Conservation (phyloP, 2,888 invertebrate species). For the Zygothrica quintamaculata region DNA sequence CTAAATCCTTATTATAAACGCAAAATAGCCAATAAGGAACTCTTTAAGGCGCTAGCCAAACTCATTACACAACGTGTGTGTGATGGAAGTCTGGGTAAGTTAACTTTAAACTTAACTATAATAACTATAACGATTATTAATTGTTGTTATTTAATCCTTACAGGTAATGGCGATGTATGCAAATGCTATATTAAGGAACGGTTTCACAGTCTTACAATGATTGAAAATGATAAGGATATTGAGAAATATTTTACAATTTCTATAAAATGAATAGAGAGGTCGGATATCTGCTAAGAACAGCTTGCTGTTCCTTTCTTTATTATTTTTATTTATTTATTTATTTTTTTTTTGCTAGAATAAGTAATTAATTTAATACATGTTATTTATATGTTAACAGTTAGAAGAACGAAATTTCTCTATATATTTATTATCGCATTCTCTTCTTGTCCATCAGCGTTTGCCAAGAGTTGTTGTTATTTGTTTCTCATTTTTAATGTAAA, state of each 20-base stretch:
- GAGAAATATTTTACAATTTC: constrained; percentile 74
- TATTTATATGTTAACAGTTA: constrained; percentile 16
- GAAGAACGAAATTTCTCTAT: too few species aligned
- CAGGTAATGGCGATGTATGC: constrained; percentile 74
- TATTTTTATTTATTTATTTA: constrained; percentile 33
- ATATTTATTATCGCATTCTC: background rate
- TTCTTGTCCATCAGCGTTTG: constrained; percentile 4
- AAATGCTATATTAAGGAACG: constrained; percentile 77
- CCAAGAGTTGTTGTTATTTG: background rate
- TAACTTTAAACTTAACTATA: too few species aligned
- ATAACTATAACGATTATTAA: too few species aligned
- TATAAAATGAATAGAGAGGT: constrained; percentile 24
- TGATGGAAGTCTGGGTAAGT: constrained; percentile 74
- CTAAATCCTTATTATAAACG: constrained; percentile 83
- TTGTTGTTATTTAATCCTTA: background rate
- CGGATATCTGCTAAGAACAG: background rate
- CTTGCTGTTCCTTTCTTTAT: constrained; percentile 11
- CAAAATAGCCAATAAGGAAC: constrained; percentile 81
- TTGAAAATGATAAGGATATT: constrained; percentile 78
- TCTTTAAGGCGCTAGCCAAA: constrained; percentile 82
- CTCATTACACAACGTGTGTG: constrained; percentile 78
- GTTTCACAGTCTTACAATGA: constrained; percentile 77
- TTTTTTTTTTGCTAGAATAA: constrained; percentile 11
- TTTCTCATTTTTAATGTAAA: too few species aligned
- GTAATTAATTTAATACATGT: constrained; percentile 8